Evolutionary conservation across 2,113 vertebrate species (phyloP), one percentile per base, ranked within the genome.

Genomic region (chimpanzee (Pan troglodytes)): DNA sequence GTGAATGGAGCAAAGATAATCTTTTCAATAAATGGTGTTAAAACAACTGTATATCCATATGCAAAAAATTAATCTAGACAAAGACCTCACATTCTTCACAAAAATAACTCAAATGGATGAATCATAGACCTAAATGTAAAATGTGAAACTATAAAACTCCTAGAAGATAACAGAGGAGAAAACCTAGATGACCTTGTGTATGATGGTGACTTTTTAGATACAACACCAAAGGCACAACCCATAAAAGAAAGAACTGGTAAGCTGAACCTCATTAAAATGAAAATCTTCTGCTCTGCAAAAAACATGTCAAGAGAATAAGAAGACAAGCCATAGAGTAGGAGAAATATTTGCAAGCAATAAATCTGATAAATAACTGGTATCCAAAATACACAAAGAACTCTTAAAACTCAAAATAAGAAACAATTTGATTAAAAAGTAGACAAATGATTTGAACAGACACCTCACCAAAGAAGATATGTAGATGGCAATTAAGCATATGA

Each of bases 391-490:
- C 22, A 83, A 96, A 93, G 25, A 55, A 72, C 61, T 30, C 75
- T 87, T 83, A 70, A 93, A 87, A 79, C 27, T 90, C 59, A 70
- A 90, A 48, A n/a, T 64, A 83, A 79, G 52, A 84, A 93, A 93
- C 7, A 78, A 55, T 8, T 22, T 52, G 38, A 90, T 61, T 61
- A 75, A 91, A 94, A 78, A 88, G 78, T 12, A 35, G 67, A 10
- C 48, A 93, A 80, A 59, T 68, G 23, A 73, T 3, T 64, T 61
- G 61, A 94, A 90, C 13, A 38, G 48, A 86, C 13, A 61, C 43
- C n/a, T 94, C 48, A 40, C 22, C 84, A 75, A 80, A 55, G 68
- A 96, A 88, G 68, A 90, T 4, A 50, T 0, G 40, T 18, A 50
- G 35, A 90, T 38, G 32, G 5, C 61, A 73, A 92, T 3, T 10